Evolutionary conservation across 2,797 vertebrate species (phyloP), one percentile per base, ranked within the genome.

Genomic region (Chromis chromis): DNA sequence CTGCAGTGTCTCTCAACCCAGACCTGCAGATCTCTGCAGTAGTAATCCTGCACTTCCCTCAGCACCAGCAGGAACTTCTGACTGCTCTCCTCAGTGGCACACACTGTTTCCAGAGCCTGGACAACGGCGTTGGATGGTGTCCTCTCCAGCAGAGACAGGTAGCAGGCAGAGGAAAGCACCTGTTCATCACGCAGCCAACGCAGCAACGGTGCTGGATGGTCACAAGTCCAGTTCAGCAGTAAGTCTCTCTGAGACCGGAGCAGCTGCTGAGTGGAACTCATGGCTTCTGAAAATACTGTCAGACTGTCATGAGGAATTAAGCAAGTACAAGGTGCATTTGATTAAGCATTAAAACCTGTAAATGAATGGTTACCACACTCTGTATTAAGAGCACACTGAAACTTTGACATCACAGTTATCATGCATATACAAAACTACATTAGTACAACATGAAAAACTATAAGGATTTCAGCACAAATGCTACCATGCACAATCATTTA

Each of bases 31-130:
- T 94, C 91, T 11, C 68, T 67, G 31, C 90, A 76, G 64, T 94
- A 94, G 64, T 88, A 89, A 64, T 93, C 92, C 62, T 93, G 86
- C 64, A 94, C 90, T 21, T 93, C 83, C 31, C 27, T 61, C 59
- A 95, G 83, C 25, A 91, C 92, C 64, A 75, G 63, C 49, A 94
- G 79, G 75, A 94, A 94, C n/a, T 19, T 68, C 28, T 42, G 57
- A 72, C 92, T 92, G 33, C 76, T 76, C 12, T 83, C 75, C 48
- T 91, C 91, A 1, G 69, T 72, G 56, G 81, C 28, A 31, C 88
- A 86, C 58, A 89, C 88, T 0, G 63, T 76, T 33, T 94, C 92
- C 40, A 94, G 80, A 46, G 86, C 76, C 42, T 88, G 84, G 17
- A 78, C 89, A 79, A 91, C 83, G 0, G 90, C 90, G 19, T 87